These are phyloP conservation scores for Pollimyrus isidori DNA, from an alignment of 2,113 vertebrate species.

Conservation along the genomic window DNA sequence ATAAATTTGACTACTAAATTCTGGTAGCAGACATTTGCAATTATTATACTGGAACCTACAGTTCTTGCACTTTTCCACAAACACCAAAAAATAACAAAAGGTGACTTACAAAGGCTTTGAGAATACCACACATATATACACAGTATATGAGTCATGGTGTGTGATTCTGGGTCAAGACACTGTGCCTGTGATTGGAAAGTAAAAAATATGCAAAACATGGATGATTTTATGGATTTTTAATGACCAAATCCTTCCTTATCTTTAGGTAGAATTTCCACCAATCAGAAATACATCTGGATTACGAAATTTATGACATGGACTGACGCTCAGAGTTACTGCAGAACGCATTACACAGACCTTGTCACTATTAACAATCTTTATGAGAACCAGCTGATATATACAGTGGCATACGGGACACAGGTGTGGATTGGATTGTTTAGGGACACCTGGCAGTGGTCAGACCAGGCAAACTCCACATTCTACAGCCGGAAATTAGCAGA, in stretches of 20 bases:
- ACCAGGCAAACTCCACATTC: conserved; percentile 13
- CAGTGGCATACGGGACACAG: background rate
- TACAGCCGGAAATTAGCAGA: conserved; percentile 8
- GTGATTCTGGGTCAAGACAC: background rate
- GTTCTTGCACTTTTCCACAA: background rate
- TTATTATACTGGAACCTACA: background rate
- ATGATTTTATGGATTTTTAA: background rate
- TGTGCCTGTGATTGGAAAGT: background rate
- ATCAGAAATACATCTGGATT: background rate
- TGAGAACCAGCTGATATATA: background rate
- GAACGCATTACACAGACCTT: conserved; percentile 12
- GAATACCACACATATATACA: background rate
- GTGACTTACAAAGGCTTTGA: background rate
- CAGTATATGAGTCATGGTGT: background rate
- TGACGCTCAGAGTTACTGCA: conserved; percentile 19
- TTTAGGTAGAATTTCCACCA: background rate
- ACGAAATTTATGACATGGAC: background rate
- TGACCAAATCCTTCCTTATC: background rate
- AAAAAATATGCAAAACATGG: background rate
- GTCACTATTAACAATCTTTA: background rate
- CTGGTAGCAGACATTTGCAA: background rate
- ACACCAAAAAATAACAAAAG: background rate
- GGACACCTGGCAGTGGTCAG: conserved; percentile 22
- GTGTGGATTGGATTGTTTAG: conserved; percentile 21
- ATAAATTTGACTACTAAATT: background rate